Conservation (phyloP, 2,113 vertebrate genomes). For the Haemorhous mexicanus region DNA sequence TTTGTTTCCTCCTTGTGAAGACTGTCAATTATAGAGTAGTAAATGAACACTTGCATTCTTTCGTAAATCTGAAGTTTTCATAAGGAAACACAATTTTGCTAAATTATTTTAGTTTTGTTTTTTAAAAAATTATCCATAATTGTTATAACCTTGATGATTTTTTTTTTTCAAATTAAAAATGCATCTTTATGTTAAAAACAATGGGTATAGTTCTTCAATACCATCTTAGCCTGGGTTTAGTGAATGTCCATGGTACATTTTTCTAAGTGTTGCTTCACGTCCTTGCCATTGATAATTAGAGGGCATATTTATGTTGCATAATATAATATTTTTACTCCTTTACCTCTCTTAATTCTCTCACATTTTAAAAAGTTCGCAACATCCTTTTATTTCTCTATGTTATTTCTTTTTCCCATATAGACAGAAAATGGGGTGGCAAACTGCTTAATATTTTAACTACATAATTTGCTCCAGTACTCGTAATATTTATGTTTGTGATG, state of each 20-base stretch:
- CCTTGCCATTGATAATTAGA: not conserved
- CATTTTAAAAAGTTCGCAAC: not conserved
- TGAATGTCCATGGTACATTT: not conserved
- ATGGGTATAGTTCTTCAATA: not conserved
- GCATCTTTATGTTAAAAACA: not conserved
- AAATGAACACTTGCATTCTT: not conserved
- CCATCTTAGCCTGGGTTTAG: not conserved
- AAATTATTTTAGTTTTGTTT: not conserved
- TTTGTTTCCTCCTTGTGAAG: not conserved
- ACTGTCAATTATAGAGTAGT: not conserved
- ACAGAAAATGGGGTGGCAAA: not conserved
- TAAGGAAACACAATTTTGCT: not conserved
- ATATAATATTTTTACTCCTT: not conserved
- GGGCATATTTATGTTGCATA: not conserved
- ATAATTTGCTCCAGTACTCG: not conserved
- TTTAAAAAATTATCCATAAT: not conserved
- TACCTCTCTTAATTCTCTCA: not conserved
- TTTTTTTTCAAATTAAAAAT: not conserved
- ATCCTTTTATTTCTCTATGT: not conserved
- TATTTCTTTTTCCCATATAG: not conserved
- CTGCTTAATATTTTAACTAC: not conserved
- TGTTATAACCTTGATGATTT: not conserved
- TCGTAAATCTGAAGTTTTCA: not conserved
- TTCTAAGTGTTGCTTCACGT: not conserved
- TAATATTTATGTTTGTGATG: not conserved